Evolutionary conservation across 2,888 invertebrate species (phyloP).

Genomic region (Adelphocoris suturalis): DNA sequence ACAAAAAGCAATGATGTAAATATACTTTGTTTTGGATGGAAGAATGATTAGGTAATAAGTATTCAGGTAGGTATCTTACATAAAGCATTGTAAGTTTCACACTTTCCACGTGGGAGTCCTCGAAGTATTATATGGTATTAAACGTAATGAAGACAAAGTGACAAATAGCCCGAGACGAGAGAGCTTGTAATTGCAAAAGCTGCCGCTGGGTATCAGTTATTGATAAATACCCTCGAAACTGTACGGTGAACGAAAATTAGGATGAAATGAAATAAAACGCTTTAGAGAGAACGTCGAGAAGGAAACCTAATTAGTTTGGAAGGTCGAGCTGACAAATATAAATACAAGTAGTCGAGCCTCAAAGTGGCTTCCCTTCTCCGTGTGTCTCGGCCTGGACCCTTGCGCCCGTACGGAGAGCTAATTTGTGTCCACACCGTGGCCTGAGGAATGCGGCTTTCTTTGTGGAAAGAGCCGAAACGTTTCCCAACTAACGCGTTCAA

Average conservation of each 20-base stretch:
- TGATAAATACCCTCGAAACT: constrained; percentile 6
- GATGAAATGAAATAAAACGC: background rate
- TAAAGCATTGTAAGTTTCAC: no score
- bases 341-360: constrained; percentile 26
- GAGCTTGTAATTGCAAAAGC: constrained; percentile 1
- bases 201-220: constrained; percentile 11
- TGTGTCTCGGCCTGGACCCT: background rate
- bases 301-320: constrained; percentile 39
- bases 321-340: constrained; percentile 30
- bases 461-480: constrained; percentile 30
- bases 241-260: background rate
- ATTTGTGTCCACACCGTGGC: constrained; percentile 31
- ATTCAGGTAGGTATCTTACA: no score
- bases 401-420: background rate
- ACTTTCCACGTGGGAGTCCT: no score
- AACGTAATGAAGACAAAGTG: background rate
- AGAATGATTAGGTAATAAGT: no score
- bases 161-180: constrained; percentile 14
- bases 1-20: no score
- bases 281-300: background rate
- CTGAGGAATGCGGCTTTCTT: constrained; percentile 15
- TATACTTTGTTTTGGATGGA: no score
- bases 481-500: background rate
- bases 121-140: constrained; percentile 1
- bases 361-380: constrained; percentile 17